Base-by-base conservation (phyloP, 2,113 vertebrate species). In the Gasterosteus aculeatus region DNA sequence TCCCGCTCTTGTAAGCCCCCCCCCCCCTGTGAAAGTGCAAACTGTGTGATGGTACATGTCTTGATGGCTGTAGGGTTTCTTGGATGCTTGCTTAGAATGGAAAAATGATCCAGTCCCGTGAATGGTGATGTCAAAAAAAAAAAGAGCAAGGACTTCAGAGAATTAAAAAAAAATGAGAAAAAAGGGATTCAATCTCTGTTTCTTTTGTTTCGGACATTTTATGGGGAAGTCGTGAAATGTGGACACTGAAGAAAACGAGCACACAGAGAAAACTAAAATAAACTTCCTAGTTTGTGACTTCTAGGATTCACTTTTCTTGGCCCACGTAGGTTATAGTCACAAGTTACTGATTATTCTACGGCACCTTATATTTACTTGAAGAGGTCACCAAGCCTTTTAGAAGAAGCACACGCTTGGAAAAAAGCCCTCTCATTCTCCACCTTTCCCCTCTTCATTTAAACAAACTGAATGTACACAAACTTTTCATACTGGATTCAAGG, bases 41-140 rank as follows among this genome's bases (percentile, higher is more conserved):
- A 80, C 87, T 86, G 82, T 92, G 87, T 90, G 86, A 87, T 89
- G 90, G 85, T 93, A 77, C 91, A 89, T 88, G 88, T 93, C 87
- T 87, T 75, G 87, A 86, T 92, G 89, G 88, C 87, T 85, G 69
- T 90, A 86, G 85, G 90, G 83, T 91, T 91, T 85, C 77, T 84
- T 88, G 92, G 89, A 91, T 88, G 89, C 88, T 92, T 85, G 87
- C 87, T 91, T 85, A 81, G 76, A 84, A 82, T 93, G 80, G 88
- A 56, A 53, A 22, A 88, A 92, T 87, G 84, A 88, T 91, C 69
- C 80, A 83, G 87, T 85, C 78, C 82, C 84, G 75, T 85, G 77
- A 81, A 89, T 91, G 89, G 88, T 90, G 81, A 92, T 91, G 88
- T 93, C 82, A 80, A 88, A 87, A 81, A 84, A 81, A 84, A 84